Percentiles rank a stretch among this genome's conserved stretches.
Evolutionary conservation across 2,113 vertebrate species (phyloP).

Genomic region (Chaetodon auriga): DNA sequence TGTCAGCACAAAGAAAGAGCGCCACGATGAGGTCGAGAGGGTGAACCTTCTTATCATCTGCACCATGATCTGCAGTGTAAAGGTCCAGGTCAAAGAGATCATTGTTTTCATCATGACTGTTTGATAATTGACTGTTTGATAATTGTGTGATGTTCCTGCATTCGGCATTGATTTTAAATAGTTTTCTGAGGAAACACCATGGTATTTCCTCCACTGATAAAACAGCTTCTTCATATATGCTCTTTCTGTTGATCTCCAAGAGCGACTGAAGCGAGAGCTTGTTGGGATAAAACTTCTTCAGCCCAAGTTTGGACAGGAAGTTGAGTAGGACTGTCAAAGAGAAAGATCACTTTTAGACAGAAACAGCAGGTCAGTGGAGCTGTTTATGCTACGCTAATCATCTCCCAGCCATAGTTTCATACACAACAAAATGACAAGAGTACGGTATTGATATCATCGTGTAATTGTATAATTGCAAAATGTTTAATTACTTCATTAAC

Average conservation of each 20-base stretch:
- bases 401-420: too few relatives aligned
- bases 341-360: neutral
- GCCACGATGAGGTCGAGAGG: slow-evolving; percentile 80
- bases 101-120: accelerated
- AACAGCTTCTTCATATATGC: neutral
- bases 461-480: too few relatives aligned
- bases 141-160: slow-evolving; percentile 33
- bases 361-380: too few relatives aligned
- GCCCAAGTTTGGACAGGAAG: slow-evolving; percentile 36
- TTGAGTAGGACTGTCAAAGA: neutral
- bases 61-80: neutral
- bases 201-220: slow-evolving; percentile 34
- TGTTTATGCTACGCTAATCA: too few relatives aligned
- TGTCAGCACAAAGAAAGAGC: slow-evolving; percentile 80
- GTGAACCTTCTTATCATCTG: slow-evolving; percentile 41
- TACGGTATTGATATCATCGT: too few relatives aligned
- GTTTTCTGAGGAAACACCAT: slow-evolving; percentile 58
- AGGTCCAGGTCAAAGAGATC: neutral
- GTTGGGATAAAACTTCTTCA: slow-evolving; percentile 56
- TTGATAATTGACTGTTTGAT: neutral
- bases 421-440: too few relatives aligned
- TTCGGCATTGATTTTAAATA: slow-evolving; percentile 62
- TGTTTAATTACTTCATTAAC: too few relatives aligned
- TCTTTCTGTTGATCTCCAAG: slow-evolving; percentile 60
- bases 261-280: slow-evolving; percentile 63